Evolutionary conservation across 2,113 vertebrate species (phyloP).

Genomic region (Tichodroma muraria): DNA sequence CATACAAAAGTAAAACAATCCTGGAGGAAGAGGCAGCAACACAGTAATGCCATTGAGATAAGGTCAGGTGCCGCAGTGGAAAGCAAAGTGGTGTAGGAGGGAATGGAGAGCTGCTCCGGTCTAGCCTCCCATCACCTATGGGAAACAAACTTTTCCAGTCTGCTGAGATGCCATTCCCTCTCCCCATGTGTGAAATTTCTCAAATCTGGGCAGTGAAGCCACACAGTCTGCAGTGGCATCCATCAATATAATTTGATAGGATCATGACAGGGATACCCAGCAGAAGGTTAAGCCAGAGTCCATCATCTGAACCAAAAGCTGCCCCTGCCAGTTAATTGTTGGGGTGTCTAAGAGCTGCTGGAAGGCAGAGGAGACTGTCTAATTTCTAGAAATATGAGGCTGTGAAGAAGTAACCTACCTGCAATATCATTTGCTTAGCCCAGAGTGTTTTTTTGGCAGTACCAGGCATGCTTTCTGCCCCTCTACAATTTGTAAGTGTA

Average conservation of each 20-base stretch:
- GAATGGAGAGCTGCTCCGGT: not conserved
- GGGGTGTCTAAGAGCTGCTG: not conserved
- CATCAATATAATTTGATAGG: not conserved
- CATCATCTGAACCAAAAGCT: not conserved
- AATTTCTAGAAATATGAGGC: not conserved
- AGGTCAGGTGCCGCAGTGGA: not conserved
- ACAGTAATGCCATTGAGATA: not conserved
- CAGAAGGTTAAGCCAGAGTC: not conserved
- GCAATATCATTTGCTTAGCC: not conserved
- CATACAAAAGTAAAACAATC: not conserved
- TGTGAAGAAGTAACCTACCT: not conserved
- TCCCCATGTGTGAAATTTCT: not conserved
- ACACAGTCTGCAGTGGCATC: not conserved
- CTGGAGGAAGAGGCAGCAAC: not conserved
- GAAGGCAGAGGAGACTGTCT: not conserved
- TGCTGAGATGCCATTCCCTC: not conserved
- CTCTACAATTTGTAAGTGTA: not conserved
- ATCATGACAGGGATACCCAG: not conserved
- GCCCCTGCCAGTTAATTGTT: fast-evolving
- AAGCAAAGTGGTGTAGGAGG: not conserved
- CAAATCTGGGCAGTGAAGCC: not conserved
- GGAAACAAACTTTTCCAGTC: not conserved
- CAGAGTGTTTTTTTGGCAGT: not conserved
- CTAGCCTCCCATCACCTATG: not conserved
- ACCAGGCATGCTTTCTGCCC: not conserved